Evolutionary conservation across 2,797 vertebrate genomes (phyloP).

Genomic region (Notolabrus celidotus): DNA sequence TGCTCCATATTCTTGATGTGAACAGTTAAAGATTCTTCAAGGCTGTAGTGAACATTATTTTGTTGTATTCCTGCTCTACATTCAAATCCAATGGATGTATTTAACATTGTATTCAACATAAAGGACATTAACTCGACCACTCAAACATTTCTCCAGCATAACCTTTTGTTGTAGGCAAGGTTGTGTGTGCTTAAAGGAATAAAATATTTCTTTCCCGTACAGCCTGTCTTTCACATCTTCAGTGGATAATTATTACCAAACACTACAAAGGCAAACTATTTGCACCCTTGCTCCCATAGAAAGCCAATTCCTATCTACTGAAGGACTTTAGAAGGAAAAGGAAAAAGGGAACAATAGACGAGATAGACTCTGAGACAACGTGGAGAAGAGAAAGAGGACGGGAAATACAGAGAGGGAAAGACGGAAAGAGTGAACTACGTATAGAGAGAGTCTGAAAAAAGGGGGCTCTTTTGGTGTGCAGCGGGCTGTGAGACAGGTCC

Average conservation of each 20-base stretch:
- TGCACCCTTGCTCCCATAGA: constrained; percentile 81
- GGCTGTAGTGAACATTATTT: constrained; percentile 6
- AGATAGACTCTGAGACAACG: constrained; percentile 66
- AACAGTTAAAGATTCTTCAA: constrained; percentile 4
- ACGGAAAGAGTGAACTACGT: constrained; percentile 66
- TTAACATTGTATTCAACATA: constrained; percentile 5
- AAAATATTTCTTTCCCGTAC: constrained; percentile 43
- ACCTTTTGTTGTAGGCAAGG: constrained; percentile 9
- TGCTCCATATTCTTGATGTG: not conserved
- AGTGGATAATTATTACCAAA: constrained; percentile 79
- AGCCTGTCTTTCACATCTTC: constrained; percentile 63
- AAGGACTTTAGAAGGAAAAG: constrained; percentile 64
- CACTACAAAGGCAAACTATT: constrained; percentile 77
- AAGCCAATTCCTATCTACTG: constrained; percentile 59
- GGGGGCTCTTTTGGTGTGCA: constrained; percentile 84
- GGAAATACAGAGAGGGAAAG: constrained; percentile 60
- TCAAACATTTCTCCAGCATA: constrained; percentile 13
- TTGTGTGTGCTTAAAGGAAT: constrained; percentile 31
- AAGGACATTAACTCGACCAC: not conserved
- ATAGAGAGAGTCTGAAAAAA: constrained; percentile 73
- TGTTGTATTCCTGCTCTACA: not conserved
- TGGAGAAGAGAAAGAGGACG: constrained; percentile 64
- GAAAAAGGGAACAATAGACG: constrained; percentile 65
- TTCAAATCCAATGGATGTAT: not conserved
- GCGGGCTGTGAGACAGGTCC: constrained; percentile 86